Evolutionary conservation across 37 sponge, comb jelly and placozoan genomes (phyloP).

Genomic region (Oscarella lobularis): DNA sequence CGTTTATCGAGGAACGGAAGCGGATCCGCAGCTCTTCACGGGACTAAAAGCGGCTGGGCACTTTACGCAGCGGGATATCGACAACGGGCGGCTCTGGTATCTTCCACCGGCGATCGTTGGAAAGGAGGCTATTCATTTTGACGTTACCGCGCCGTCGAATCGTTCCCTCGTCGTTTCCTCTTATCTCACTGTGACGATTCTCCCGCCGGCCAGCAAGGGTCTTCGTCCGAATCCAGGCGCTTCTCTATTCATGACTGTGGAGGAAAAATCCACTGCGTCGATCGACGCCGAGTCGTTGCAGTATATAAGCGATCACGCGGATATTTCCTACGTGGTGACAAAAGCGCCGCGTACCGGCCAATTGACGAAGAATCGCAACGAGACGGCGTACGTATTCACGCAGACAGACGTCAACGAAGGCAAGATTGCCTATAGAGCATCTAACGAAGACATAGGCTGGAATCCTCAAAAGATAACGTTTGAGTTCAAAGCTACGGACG

Average conservation of each 20-base stretch:
- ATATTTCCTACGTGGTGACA: not conserved
- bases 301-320: not conserved
- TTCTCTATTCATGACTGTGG: not conserved
- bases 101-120: not conserved
- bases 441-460: not conserved
- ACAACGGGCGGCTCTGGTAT: not conserved
- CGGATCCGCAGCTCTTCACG: too few relatives aligned
- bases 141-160: not conserved
- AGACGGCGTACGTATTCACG: not conserved
- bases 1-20: too few relatives aligned
- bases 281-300: not conserved
- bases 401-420: not conserved
- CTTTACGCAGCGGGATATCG: not conserved
- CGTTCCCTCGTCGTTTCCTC: not conserved
- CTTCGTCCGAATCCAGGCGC: not conserved
- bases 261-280: not conserved
- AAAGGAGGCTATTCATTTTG: not conserved
- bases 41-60: too few relatives aligned
- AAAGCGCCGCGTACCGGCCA: not conserved
- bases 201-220: not conserved
- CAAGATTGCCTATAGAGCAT: not conserved
- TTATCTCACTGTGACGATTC: not conserved
- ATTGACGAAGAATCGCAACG: not conserved
- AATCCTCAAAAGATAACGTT: not conserved
- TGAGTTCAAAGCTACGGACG: not conserved